Evolutionary conservation across 2,888 invertebrate genomes (phyloP).

Genomic region (Lepidonotus clava): DNA sequence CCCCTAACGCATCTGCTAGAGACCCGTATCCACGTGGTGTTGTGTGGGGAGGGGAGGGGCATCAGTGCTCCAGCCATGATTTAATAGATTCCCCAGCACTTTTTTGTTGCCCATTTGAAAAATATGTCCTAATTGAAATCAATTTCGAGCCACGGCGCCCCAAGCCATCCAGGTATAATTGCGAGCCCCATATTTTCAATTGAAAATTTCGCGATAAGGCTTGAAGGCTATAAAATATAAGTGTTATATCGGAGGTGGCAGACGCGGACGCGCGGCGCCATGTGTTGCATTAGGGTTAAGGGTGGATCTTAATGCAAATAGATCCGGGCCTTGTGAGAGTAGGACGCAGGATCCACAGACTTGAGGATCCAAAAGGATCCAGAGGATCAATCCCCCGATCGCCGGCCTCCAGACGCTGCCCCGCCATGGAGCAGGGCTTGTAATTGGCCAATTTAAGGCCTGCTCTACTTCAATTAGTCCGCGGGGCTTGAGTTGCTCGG

Average conservation of each 20-base stretch:
- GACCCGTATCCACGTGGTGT: not conserved
- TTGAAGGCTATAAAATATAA: not conserved
- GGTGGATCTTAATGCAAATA: constrained; percentile 47
- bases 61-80: not conserved
- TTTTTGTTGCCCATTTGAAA: not conserved
- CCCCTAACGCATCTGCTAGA: not conserved
- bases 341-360: not conserved
- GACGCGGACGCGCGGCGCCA: not conserved
- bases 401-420: not conserved
- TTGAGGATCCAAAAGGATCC: constrained; percentile 13
- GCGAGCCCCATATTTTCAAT: not conserved
- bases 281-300: constrained; percentile 45
- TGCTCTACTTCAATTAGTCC: constrained; percentile 49
- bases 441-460: constrained; percentile 53
- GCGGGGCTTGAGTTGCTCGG: constrained; percentile 44
- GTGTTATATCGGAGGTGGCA: not conserved
- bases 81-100: not conserved
- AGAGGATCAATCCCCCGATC: not conserved
- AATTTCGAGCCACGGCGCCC: not conserved
- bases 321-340: constrained; percentile 3
- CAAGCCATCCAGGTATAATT: not conserved
- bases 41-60: not conserved
- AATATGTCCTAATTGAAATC: constrained; percentile 19
- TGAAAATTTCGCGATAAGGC: not conserved
- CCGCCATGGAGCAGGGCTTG: not conserved